Evolutionary conservation across 2,888 invertebrate genomes (phyloP), one percentile per base, ranked within the genome.

Genomic region (Dryadula phaetusa): DNA sequence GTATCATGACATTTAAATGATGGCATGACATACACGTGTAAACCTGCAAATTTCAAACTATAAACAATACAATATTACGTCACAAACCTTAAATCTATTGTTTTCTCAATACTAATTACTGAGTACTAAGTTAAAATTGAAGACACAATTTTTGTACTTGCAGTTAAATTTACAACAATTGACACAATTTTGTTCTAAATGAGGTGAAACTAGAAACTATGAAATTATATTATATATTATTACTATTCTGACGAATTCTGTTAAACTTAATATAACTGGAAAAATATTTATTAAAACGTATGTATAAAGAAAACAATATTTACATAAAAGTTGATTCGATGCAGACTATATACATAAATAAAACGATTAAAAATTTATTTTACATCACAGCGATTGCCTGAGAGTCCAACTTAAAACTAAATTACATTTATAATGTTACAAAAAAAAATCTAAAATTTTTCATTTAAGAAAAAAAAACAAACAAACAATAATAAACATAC

Each of bases 311-410:
- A 67, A 20, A 42, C 22, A 34, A 32, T 66, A 44, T 37, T 12
- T 62, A 68, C 58, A 66, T 62, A 63, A 32, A 40, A 20, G 65
- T 61, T 68, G 66, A 70, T 60, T 66, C 42, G 67, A 56, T 72
- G 64, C 56, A 70, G 54, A 70, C 56, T 80, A 81, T 78, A 79
- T 76, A 79, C 78, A 81, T 64, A 74, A 75, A 77, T 76, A 72
- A 72, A 72, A 72, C 71, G 72, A 64, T 62, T 67, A 44, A 62
- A 64, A 58, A 67, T 76, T 80, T 88, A 90, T 85, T 84, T 88
- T 89, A 91, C 88, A 92, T 92, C 92, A 92, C 92, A 92, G 91
- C 91, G 82, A 84, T 83, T 80, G 90, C 89, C 88, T 88, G 92
- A 91, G 90, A 90, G 89, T 86, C 77, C 78, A 87, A 89, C 88